Evolutionary conservation across 2,888 invertebrate genomes (phyloP).

Genomic region (Tenthredo amoena): DNA sequence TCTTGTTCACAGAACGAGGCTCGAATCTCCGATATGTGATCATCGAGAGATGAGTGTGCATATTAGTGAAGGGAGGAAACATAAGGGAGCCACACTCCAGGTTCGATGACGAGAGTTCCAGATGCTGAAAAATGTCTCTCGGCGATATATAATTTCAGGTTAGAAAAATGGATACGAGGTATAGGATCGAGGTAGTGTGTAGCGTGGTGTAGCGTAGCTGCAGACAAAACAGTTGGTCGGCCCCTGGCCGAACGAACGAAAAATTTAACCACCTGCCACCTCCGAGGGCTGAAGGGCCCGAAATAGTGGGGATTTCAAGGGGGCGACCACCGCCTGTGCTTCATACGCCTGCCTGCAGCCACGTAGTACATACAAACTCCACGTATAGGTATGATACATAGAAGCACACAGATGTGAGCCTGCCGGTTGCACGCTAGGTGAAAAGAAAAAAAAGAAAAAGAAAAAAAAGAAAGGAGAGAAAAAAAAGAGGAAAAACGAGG

Average conservation of each 20-base stretch:
- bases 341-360: not conserved
- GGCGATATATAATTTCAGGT: too few species aligned
- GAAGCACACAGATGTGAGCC: not conserved
- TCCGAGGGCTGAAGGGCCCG: conserved; percentile 35
- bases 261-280: conserved; percentile 50
- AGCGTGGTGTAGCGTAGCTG: not conserved
- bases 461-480: not conserved
- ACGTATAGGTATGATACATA: not conserved
- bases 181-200: too few species aligned
- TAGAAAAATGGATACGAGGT: too few species aligned
- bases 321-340: conserved; percentile 30
- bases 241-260: conserved; percentile 49
- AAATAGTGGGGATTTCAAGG: conserved; percentile 18
- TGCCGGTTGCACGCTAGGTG: conserved; percentile 40
- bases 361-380: not conserved
- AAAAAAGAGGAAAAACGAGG: not conserved
- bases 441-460: conserved; percentile 17
- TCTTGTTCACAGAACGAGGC: not conserved
- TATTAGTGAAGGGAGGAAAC: too few species aligned
- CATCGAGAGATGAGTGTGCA: too few species aligned
- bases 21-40: too few species aligned
- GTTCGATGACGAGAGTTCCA: too few species aligned
- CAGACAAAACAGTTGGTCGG: conserved; percentile 49
- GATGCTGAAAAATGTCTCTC: too few species aligned
- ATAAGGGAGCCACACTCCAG: too few species aligned